phyloP scores from a whole-genome alignment of 2,113 vertebrate genomes.

The Papio anubis region DNA sequence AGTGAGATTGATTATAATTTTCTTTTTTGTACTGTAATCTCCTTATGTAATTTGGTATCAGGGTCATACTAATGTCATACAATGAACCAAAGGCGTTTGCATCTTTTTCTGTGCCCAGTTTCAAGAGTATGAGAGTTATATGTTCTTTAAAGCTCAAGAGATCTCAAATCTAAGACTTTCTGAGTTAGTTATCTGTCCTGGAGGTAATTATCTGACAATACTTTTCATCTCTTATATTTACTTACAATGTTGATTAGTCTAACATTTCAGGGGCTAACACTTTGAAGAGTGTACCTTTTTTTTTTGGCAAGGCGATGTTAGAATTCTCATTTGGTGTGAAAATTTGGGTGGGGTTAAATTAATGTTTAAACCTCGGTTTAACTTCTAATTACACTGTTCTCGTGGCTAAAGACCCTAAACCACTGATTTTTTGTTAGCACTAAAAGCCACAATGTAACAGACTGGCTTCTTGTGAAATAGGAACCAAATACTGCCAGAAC shows the following conservation, averaged over 20 bases:
- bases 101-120: neutral
- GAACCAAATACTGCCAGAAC: neutral
- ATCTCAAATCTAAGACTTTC: neutral
- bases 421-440: constrained; percentile 44
- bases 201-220: neutral
- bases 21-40: neutral
- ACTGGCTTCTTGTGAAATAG: constrained; percentile 68
- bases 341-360: neutral
- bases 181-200: neutral
- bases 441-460: constrained; percentile 62
- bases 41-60: neutral
- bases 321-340: constrained; percentile 29
- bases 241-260: neutral
- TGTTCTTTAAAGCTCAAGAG: constrained; percentile 5
- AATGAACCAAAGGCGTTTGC: neutral
- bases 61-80: neutral
- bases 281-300: neutral
- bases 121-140: neutral
- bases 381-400: constrained; percentile 16
- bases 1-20: neutral
- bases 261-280: neutral
- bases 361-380: constrained; percentile 16
- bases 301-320: neutral
- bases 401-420: constrained; percentile 42
- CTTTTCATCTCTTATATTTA: neutral